phyloP scores from a whole-genome alignment of 2,888 invertebrate species.

The Chymomyza caudatula region DNA sequence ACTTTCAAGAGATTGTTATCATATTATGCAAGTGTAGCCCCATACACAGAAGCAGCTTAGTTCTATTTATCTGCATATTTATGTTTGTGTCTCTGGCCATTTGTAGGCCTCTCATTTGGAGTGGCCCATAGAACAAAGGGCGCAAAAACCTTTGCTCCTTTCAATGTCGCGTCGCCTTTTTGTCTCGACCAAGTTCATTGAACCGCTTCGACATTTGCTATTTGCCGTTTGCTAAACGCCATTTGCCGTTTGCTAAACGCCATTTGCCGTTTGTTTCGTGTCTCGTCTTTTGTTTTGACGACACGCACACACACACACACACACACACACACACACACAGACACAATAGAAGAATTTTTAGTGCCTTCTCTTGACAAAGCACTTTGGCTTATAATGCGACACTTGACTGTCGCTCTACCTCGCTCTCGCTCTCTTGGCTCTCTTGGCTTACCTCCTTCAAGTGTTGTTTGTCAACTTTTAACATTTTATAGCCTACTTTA shows the following conservation, averaged over 20 bases:
- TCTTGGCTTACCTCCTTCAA: neutral
- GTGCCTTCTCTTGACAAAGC: neutral
- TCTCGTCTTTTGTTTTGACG: neutral
- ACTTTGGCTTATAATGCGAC: neutral
- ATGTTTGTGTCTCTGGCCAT: neutral
- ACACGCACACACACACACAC: neutral
- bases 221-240: no score
- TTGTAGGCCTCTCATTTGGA: neutral
- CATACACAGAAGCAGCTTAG: neutral
- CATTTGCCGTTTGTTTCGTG: conserved; percentile 15
- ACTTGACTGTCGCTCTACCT: no score
- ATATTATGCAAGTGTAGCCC: neutral
- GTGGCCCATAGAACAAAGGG: neutral
- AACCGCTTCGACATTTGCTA: conserved; percentile 39
- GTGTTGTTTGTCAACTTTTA: conserved; percentile 1
- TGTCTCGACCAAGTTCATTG: conserved; percentile 40
- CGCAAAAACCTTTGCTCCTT: conserved; percentile 2
- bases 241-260: no score
- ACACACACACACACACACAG: neutral
- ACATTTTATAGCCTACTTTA: neutral
- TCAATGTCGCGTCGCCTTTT: conserved; percentile 31
- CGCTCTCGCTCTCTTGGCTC: no score
- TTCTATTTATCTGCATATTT: neutral
- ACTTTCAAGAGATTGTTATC: neutral
- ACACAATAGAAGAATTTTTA: neutral